Evolutionary conservation across 1,140 invertebrate genomes (phyloP).

Genomic region (Oreohelix idahoensis): DNA sequence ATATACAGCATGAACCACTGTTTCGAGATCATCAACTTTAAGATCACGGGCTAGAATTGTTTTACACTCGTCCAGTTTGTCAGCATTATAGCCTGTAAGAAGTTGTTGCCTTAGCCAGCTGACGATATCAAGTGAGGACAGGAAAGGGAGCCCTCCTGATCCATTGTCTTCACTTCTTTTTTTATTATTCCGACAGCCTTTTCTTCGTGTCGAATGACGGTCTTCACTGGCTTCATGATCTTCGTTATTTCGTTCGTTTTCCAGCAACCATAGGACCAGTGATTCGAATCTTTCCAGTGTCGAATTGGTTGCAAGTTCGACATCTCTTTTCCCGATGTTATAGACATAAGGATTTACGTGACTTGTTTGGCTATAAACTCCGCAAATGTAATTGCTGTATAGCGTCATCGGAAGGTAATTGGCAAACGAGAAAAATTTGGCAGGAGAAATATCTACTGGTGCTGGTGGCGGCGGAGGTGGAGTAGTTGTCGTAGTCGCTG

Average conservation of each 20-base stretch:
- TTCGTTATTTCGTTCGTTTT: background rate
- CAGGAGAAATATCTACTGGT: background rate
- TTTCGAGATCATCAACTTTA: background rate
- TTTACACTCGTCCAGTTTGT: background rate
- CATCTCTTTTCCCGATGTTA: background rate
- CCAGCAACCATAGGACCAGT: background rate
- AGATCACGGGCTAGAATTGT: background rate
- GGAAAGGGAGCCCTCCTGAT: background rate
- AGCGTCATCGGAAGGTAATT: background rate
- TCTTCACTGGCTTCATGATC: background rate
- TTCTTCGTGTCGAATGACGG: too few species aligned
- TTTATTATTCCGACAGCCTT: background rate
- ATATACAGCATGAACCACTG: background rate
- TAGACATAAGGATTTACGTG: background rate
- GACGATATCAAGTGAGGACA: background rate
- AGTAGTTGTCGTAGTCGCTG: background rate
- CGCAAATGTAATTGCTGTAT: slow-evolving; percentile 22
- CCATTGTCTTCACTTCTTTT: background rate
- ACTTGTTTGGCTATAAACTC: background rate
- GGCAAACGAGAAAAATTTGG: background rate
- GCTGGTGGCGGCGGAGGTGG: background rate
- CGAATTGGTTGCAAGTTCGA: background rate
- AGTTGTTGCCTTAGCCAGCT: background rate
- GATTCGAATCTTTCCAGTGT: background rate
- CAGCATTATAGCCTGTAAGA: background rate